phyloP scores from a whole-genome alignment of 2,113 vertebrate species.

The Lethenteron camtschaticum region DNA sequence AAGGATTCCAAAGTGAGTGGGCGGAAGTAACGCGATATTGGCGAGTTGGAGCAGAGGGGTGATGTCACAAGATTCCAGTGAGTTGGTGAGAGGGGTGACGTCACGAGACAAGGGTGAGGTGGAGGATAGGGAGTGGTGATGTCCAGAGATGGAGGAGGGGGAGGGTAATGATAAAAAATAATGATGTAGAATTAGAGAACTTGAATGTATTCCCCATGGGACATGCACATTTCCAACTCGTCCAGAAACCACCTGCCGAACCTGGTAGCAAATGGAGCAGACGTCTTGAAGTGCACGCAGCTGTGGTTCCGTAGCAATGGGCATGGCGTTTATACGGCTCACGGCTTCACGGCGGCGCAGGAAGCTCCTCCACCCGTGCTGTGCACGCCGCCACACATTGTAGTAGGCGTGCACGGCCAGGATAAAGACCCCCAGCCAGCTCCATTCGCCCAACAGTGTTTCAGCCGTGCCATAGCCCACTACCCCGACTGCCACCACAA shows the following conservation, averaged over 20 bases:
- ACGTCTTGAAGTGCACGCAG: conserved; percentile 34
- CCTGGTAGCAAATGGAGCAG: conserved; percentile 65
- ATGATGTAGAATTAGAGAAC: background rate
- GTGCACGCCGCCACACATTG: conserved; percentile 55
- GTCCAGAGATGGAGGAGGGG: background rate
- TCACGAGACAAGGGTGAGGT: background rate
- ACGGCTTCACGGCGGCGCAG: conserved; percentile 40
- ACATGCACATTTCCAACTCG: background rate
- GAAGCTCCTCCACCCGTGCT: conserved; percentile 51
- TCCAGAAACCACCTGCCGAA: conserved; percentile 14
- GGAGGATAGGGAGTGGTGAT: background rate
- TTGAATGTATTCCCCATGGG: background rate
- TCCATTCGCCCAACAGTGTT: conserved; percentile 52
- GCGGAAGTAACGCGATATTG: no score
- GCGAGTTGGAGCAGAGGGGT: no score
- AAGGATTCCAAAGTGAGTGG: no score
- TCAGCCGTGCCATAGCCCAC: conserved; percentile 52
- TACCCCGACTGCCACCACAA: conserved; percentile 48
- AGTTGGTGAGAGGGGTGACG: background rate
- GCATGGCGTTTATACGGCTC: conserved; percentile 40
- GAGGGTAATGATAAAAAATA: background rate
- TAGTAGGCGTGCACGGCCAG: conserved; percentile 59
- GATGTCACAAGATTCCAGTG: background rate
- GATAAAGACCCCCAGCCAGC: conserved; percentile 53
- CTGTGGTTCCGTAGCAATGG: conserved; percentile 27